Evolutionary conservation across 2,888 invertebrate genomes (phyloP).

Genomic region (Choristoneura rosaceana): DNA sequence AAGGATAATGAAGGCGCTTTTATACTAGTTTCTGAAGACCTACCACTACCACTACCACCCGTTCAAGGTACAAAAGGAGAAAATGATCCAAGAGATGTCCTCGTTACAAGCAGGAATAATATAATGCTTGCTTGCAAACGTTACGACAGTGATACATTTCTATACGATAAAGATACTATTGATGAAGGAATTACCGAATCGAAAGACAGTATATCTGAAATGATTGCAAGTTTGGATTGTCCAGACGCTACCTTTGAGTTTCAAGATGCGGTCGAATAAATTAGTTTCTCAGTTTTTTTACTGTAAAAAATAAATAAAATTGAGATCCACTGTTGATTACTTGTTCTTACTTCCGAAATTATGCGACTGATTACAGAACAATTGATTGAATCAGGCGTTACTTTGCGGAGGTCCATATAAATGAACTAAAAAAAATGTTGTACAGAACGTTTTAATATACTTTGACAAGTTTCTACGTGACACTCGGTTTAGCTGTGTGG

Average conservation of each 20-base stretch:
- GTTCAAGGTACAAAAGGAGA: not conserved
- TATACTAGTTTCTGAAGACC: not conserved
- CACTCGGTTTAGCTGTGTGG: too few species aligned
- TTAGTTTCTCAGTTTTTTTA: not conserved
- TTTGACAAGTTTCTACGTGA: too few species aligned
- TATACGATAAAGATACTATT: constrained; percentile 14
- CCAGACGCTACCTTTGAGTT: constrained; percentile 20
- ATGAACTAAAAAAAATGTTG: too few species aligned
- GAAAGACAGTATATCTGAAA: constrained; percentile 13
- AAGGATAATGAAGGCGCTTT: not conserved
- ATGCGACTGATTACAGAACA: not conserved
- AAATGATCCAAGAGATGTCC: not conserved
- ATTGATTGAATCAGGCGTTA: too few species aligned
- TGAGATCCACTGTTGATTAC: not conserved
- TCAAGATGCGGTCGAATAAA: not conserved
- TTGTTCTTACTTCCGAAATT: not conserved
- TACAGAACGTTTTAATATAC: too few species aligned
- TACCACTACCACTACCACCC: not conserved
- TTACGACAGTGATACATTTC: not conserved
- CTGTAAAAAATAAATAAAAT: not conserved
- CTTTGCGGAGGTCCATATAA: too few species aligned
- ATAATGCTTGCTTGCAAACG: not conserved
- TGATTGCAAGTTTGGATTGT: constrained; percentile 4
- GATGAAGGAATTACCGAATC: constrained; percentile 7
- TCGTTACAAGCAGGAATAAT: not conserved